These are phyloP conservation scores for Frankliniella fusca DNA, from an alignment of 2,888 invertebrate species.

Conservation along the genomic window DNA sequence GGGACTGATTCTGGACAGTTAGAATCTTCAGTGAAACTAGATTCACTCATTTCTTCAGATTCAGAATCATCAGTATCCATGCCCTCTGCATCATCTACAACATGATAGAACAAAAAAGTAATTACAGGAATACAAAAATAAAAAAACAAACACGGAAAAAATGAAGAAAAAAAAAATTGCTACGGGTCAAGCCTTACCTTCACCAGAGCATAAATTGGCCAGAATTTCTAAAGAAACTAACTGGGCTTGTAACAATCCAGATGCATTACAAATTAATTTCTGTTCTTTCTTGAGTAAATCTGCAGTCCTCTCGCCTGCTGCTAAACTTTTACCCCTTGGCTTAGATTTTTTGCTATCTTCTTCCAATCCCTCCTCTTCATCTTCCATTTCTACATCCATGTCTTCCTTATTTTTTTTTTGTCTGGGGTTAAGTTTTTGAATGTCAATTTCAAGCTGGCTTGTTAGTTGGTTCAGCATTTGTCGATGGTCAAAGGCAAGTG, in stretches of 20 bases:
- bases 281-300: constrained; percentile 43
- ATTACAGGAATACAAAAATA: not conserved
- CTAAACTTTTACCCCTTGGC: not conserved
- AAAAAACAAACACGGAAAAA: not conserved
- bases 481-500: constrained; percentile 55
- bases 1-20: not conserved
- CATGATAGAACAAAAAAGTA: constrained; percentile 29
- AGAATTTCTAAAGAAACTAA: constrained; percentile 65
- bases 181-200: constrained; percentile 49
- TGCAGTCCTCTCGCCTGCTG: not conserved
- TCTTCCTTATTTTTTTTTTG: not conserved
- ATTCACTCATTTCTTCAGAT: constrained; percentile 41
- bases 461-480: constrained; percentile 51
- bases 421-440: not conserved
- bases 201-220: constrained; percentile 64
- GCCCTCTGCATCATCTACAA: constrained; percentile 42
- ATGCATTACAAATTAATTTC: constrained; percentile 50
- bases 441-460: constrained; percentile 42
- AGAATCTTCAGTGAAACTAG: not conserved
- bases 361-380: not conserved
- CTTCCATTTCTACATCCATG: not conserved
- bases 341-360: not conserved
- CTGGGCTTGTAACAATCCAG: constrained; percentile 61
- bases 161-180: constrained; percentile 19
- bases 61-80: constrained; percentile 47